Conservation (phyloP, 2,888 invertebrate genomes). For the Habroteleia sp. region DNA sequence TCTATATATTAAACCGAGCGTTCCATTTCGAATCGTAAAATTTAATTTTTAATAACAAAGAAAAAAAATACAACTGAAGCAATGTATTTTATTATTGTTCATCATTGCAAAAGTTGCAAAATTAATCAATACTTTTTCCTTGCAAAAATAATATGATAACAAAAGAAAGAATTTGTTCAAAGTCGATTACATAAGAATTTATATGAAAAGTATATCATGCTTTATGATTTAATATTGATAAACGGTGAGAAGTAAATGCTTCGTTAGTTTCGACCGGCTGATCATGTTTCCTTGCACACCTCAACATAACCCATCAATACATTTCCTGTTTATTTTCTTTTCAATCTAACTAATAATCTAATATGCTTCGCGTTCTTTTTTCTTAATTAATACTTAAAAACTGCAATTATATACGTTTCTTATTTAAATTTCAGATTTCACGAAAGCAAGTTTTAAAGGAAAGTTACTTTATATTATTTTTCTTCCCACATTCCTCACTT, state of each 20-base stretch:
- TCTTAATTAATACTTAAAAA: conserved; percentile 42
- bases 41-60: too few relatives aligned
- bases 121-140: neutral
- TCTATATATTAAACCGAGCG: too few relatives aligned
- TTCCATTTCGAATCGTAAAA: too few relatives aligned
- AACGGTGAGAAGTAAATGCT: conserved; percentile 36
- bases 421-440: conserved; percentile 25
- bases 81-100: too few relatives aligned
- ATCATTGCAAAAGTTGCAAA: neutral
- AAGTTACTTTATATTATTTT: conserved; percentile 25
- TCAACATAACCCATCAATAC: conserved; percentile 54
- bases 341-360: conserved; percentile 33
- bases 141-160: too few relatives aligned
- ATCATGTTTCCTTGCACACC: conserved; percentile 46
- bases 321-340: conserved; percentile 53
- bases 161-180: too few relatives aligned
- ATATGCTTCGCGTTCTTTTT: conserved; percentile 24
- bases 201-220: conserved; percentile 34
- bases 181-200: conserved; percentile 19
- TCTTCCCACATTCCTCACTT: conserved; percentile 18
- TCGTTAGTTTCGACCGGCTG: conserved; percentile 39
- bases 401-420: conserved; percentile 28
- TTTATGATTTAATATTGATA: conserved; percentile 25
- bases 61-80: too few relatives aligned
- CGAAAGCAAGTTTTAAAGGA: conserved; percentile 20